Evolutionary conservation across 1,140 invertebrate species (phyloP), one percentile per base, ranked within the genome.

Genomic region (Potamilus streckersoni): DNA sequence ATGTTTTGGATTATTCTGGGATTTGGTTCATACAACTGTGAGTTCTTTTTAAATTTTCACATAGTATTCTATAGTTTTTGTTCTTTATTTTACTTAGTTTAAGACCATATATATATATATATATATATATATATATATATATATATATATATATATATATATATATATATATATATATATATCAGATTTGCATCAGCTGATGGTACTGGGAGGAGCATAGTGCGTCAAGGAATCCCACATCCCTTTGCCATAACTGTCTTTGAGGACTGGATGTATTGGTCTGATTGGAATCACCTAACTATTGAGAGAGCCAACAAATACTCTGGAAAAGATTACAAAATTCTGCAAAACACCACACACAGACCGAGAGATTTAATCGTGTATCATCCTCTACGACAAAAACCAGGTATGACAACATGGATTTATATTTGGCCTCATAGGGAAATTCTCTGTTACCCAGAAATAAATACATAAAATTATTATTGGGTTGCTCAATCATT

Each of bases 231-330:
- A 79, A 97, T 97, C 0, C 98, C 98, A 72, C 86, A 87, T 67
- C 81, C 97, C 8, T 99, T 98, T 88, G 96, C 97, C 0, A 97
- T 99, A 17, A 97, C 97, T 0, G 94, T 99, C 0, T 96, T 94
- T 89, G 93, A 95, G 57, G 94, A 96, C 85, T 98, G 96, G 86
- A 98, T 99, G 78, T 99, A 99, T 88, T 98, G 98, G 97, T 99
- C 97, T 0, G 98, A 99, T 90, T 92, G 99, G 64, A 97, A 98
- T 87, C 90, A 98, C 3, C 80, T 90, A 55, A 97, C 97, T 14
- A 96, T 99, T 0, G 99, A 98, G 85, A 91, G 97, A 75, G 97
- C 98, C 0, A 97, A 99, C 85, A 99, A 99, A 89, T 96, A 97
- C 81, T 99, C 97, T 0, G 98, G 98, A 8, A 95, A 94, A 11